These are phyloP conservation scores for Alcis repandata DNA, from an alignment of 2,888 invertebrate genomes.

Conservation along the genomic window DNA sequence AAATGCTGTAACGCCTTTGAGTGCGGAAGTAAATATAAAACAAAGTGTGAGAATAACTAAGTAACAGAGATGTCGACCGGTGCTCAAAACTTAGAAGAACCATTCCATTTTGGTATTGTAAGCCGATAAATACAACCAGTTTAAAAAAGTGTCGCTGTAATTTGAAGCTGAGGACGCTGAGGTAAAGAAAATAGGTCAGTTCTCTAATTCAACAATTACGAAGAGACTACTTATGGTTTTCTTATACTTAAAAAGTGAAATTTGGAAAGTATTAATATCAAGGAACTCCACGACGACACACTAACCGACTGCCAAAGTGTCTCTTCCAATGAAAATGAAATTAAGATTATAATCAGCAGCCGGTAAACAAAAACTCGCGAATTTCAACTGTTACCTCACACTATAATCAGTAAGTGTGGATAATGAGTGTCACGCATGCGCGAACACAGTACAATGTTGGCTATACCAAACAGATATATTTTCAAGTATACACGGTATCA, in stretches of 20 bases:
- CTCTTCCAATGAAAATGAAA: slow-evolving; percentile 16
- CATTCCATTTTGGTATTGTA: background rate
- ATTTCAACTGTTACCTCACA: slow-evolving; percentile 30
- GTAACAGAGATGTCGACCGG: slow-evolving; percentile 12
- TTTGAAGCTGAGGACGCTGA: too few relatives aligned
- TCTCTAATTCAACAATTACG: background rate
- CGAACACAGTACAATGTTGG: slow-evolving; percentile 65
- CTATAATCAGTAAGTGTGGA: slow-evolving; percentile 37
- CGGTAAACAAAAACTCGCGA: slow-evolving; percentile 13
- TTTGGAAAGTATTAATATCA: slow-evolving; percentile 25
- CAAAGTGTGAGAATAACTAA: slow-evolving; percentile 28
- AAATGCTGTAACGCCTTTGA: slow-evolving; percentile 11
- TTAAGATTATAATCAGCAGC: slow-evolving; percentile 27
- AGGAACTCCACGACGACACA: slow-evolving; percentile 31
- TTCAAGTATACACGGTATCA: slow-evolving; percentile 7
- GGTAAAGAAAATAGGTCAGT: background rate
- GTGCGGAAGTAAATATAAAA: slow-evolving; percentile 27
- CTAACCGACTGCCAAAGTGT: slow-evolving; percentile 18
- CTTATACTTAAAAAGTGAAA: slow-evolving; percentile 19
- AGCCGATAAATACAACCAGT: background rate
- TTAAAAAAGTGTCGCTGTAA: background rate
- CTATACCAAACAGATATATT: slow-evolving; percentile 16
- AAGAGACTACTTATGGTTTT: background rate
- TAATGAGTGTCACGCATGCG: slow-evolving; percentile 65
- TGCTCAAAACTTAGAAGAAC: background rate